These are phyloP conservation scores for Oscheius sp. DNA, from an alignment of 2,888 invertebrate species.

Conservation along the genomic window DNA sequence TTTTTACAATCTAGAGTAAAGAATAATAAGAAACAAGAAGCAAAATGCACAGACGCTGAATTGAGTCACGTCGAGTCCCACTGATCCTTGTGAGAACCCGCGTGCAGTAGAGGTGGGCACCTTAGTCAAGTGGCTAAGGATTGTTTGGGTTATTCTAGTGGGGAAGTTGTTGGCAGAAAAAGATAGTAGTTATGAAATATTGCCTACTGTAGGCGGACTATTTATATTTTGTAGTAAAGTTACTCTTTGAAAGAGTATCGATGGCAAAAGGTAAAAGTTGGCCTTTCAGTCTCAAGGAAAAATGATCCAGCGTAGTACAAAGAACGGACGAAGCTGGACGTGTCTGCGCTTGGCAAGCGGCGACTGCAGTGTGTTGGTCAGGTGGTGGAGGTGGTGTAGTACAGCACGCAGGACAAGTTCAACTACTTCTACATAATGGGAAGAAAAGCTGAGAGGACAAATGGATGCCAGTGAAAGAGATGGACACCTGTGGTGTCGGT, in stretches of 20 bases:
- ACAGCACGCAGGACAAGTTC: constrained; percentile 18
- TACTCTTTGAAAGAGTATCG: no score
- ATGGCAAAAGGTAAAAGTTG: no score
- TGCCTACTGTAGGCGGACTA: no score
- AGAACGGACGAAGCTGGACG: constrained; percentile 25
- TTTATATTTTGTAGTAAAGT: no score
- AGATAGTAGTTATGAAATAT: neutral
- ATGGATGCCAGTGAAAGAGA: constrained; percentile 16
- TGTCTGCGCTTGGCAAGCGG: constrained; percentile 11
- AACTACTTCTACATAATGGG: constrained; percentile 1
- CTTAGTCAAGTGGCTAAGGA: neutral
- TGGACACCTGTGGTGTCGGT: constrained; percentile 24
- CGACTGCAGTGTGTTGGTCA: constrained; percentile 32
- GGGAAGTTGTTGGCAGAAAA: neutral
- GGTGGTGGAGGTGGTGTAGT: constrained; percentile 29
- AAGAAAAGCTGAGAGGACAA: neutral
- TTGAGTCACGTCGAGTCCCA: constrained; percentile 10
- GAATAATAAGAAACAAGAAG: neutral
- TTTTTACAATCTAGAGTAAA: neutral
- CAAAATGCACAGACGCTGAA: neutral
- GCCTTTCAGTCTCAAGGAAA: no score
- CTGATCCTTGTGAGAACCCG: constrained; percentile 26
- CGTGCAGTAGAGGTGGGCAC: neutral
- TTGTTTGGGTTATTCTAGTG: neutral
- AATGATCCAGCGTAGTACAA: neutral